A percentile compares a stretch with the other conserved stretches of the same genome.
phyloP scores from a whole-genome alignment of 2,888 invertebrate species.

The Schrankia costaestrigalis region DNA sequence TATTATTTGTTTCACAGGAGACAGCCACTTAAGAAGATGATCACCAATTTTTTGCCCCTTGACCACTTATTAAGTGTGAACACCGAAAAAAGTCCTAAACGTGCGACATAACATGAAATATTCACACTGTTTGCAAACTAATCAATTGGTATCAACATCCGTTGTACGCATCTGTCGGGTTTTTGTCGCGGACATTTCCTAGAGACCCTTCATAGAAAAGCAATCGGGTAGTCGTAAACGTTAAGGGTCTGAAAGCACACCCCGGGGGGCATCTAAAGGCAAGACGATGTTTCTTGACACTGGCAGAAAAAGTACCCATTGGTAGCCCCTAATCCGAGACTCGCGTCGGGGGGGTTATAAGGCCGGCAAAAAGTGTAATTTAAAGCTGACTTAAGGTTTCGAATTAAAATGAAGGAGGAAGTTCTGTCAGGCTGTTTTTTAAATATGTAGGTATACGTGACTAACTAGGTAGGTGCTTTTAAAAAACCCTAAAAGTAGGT shows the following conservation, averaged over 20 bases:
- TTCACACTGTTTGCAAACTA: constrained; percentile 41
- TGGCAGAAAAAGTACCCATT: constrained; percentile 70
- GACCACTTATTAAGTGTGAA: constrained; percentile 44
- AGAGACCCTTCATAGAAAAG: constrained; percentile 79
- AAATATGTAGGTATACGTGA: constrained; percentile 17
- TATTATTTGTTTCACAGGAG: neutral
- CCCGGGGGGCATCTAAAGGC: constrained; percentile 79
- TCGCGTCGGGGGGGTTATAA: constrained; percentile 72
- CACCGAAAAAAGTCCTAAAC: constrained; percentile 31
- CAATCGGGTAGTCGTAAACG: constrained; percentile 84
- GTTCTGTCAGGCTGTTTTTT: constrained; percentile 29
- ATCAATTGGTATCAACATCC: constrained; percentile 62
- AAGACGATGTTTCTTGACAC: constrained; percentile 74
- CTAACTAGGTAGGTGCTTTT: too few relatives aligned
- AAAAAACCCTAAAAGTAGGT: too few relatives aligned
- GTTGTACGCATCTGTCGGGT: constrained; percentile 63
- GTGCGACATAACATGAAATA: constrained; percentile 38
- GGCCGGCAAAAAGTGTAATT: constrained; percentile 77
- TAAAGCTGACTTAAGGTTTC: constrained; percentile 78
- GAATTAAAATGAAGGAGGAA: constrained; percentile 75
- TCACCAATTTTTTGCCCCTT: constrained; percentile 18
- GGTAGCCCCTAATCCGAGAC: constrained; percentile 69
- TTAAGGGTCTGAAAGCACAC: constrained; percentile 80
- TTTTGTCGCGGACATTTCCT: constrained; percentile 62
- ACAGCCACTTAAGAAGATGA: constrained; percentile 10